Base-by-base conservation (phyloP, 2,888 invertebrate species). In the Drosophila koepferae region DNA sequence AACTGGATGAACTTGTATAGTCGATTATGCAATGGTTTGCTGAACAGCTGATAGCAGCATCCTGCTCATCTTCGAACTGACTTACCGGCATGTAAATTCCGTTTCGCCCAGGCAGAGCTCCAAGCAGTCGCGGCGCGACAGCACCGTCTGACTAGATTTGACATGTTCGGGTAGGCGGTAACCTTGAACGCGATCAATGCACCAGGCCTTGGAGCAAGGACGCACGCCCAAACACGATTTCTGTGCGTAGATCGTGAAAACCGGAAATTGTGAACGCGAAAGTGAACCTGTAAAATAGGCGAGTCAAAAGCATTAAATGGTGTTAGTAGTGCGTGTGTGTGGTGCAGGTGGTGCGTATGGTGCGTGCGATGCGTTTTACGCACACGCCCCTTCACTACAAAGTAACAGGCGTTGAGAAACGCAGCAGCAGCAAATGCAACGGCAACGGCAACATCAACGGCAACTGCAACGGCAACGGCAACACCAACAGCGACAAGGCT, bases 161-260 rank as follows among this genome's bases (percentile, higher is more conserved):
- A 96, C 95, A 93, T 96, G 95, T 74, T 97, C 97, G 91, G 95
- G 95, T 82, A 98, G 95, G 91, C 96, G 95, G 94, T 97, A 97
- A 90, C 97, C 97, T 93, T 97, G 97, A 76, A 98, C 98, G 89
- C 98, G 95, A 94, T 98, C 98, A 94, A 98, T 97, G 94, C 97
- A 97, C 98, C 98, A 98, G 72, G 98, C 97, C 85, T 97, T 94
- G 92, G 97, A 97, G 94, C 98, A 98, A 77, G 97, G 97, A 92
- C 97, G 96, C 90, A 97, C 96, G 71, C 97, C 97, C 91, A 98
- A 94, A 93, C 98, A 98, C 90, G 96, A 97, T 95, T 98, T 98
- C 94, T 98, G 98, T 83, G 98, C 98, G 95, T 98, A 98, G 93
- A 98, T 97, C 80, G 98, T 98, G 94, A 98, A 98, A 88, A 98